Conservation (phyloP, 2,888 invertebrate genomes). For the Nipponacmea schrenckii region DNA sequence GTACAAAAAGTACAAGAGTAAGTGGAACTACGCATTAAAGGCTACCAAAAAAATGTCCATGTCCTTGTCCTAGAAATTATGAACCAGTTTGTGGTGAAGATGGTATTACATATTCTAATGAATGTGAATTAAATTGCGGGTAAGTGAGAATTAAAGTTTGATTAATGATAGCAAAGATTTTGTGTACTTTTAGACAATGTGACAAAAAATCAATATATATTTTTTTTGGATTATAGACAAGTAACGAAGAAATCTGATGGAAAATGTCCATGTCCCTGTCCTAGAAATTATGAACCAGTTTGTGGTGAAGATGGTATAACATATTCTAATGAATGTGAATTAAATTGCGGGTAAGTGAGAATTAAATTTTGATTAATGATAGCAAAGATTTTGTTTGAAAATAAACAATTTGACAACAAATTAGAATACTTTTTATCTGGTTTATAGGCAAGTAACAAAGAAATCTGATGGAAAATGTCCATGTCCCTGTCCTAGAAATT, state of each 20-base stretch:
- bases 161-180: too few species aligned
- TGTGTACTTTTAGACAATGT: too few species aligned
- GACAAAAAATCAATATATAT: too few species aligned
- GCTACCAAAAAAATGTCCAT: conserved; percentile 10
- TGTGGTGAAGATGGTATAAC: conserved; percentile 21
- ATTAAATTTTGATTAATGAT: too few species aligned
- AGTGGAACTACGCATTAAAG: too few species aligned
- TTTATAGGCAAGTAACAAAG: too few species aligned
- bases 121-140: conserved; percentile 17
- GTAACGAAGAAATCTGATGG: conserved; percentile 9
- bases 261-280: conserved; percentile 18
- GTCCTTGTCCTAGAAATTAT: conserved; percentile 16
- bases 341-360: conserved; percentile 18
- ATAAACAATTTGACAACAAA: too few species aligned
- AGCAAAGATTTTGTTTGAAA: too few species aligned
- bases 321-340: conserved; percentile 17
- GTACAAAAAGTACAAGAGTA: too few species aligned
- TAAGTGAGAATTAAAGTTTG: background rate
- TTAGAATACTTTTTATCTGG: too few species aligned
- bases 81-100: conserved; percentile 21
- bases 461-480: too few species aligned
- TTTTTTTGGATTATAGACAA: background rate
- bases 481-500: too few species aligned
- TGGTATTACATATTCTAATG: conserved; percentile 16
- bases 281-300: conserved; percentile 14